Percentiles rank a stretch among this genome's conserved stretches.
These are phyloP conservation scores for Novumbra hubbsi DNA, from an alignment of 2,797 vertebrate species.

Conservation along the genomic window DNA sequence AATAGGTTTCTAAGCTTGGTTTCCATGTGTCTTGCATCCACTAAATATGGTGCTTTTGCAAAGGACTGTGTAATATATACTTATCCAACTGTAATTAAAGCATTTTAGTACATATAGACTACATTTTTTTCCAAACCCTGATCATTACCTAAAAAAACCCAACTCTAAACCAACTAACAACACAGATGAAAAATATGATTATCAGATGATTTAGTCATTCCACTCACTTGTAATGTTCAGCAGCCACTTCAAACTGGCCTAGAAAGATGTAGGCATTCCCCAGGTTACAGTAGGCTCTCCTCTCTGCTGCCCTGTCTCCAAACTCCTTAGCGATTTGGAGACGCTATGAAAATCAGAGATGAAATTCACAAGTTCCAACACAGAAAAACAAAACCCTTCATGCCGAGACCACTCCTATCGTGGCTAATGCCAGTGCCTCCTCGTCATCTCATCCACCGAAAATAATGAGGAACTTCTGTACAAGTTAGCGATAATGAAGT, in stretches of 20 bases:
- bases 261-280: slow-evolving; percentile 95
- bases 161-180: neutral
- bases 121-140: neutral
- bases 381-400: no score
- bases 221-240: slow-evolving; percentile 88
- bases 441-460: no score
- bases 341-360: slow-evolving; percentile 71
- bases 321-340: slow-evolving; percentile 96
- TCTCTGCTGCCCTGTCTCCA: slow-evolving; percentile 91
- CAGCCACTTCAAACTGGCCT: slow-evolving; percentile 89
- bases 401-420: no score
- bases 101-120: no score
- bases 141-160: neutral
- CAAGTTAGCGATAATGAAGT: no score
- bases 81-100: no score
- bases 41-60: no score
- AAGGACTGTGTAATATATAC: neutral
- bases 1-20: neutral
- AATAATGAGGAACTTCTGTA: no score
- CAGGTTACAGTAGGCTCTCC: slow-evolving; percentile 95
- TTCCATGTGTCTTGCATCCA: no score
- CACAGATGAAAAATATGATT: neutral
- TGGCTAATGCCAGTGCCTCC: no score
- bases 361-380: neutral
- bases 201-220: neutral